These are phyloP conservation scores for Gila robusta DNA, from an alignment of 2,797 vertebrate genomes.

Conservation along the genomic window DNA sequence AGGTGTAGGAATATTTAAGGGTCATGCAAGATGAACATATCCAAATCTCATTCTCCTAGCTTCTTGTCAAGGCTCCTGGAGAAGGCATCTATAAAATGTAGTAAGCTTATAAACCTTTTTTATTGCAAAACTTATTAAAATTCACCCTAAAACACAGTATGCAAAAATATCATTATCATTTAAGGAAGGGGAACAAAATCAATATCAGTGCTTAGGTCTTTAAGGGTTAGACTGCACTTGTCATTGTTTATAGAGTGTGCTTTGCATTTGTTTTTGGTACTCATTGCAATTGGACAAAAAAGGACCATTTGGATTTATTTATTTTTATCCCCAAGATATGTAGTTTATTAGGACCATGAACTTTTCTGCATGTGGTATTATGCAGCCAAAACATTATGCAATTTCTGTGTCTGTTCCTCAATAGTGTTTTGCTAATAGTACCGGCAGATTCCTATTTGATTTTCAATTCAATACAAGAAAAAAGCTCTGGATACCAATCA, in stretches of 20 bases:
- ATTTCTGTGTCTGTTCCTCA: neutral
- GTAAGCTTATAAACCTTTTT: neutral
- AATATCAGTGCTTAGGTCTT: neutral
- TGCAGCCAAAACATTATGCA: neutral
- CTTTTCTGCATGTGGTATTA: neutral
- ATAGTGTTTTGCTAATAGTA: neutral
- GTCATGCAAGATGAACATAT: neutral
- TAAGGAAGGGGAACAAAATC: neutral
- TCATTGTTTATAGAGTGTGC: neutral
- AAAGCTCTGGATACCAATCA: neutral
- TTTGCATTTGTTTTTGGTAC: neutral
- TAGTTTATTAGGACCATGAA: neutral
- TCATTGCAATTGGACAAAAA: neutral
- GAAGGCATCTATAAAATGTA: neutral
- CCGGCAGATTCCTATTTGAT: neutral
- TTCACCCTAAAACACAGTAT: neutral
- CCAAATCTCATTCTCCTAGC: neutral
- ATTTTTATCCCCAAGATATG: neutral
- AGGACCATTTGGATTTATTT: neutral
- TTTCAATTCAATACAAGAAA: conserved; percentile 1
- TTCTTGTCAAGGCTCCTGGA: neutral
- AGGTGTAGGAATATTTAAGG: neutral
- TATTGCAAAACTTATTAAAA: neutral
- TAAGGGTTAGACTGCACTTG: neutral
- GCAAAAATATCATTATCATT: neutral